These are phyloP conservation scores for Thalassaphorura encarpata DNA, from an alignment of 1,140 invertebrate species.

Conservation along the genomic window DNA sequence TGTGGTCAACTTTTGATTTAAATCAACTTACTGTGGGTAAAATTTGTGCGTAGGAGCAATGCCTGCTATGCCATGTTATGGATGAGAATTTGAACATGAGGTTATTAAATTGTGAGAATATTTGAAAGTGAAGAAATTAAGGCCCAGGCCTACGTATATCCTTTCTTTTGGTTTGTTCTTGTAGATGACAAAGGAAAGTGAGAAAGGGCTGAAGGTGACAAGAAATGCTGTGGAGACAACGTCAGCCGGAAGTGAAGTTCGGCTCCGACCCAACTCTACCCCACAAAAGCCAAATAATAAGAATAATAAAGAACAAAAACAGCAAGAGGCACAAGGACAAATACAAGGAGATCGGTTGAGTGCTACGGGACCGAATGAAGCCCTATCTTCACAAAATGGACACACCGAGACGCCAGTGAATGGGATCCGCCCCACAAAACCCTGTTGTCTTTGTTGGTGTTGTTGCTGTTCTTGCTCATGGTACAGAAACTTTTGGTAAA, in stretches of 20 bases:
- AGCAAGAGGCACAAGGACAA: neutral
- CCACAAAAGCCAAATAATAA: neutral
- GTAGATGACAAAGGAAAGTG: constrained; percentile 33
- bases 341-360: neutral
- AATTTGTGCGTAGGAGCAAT: too few relatives aligned
- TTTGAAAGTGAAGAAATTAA: too few relatives aligned
- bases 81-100: too few relatives aligned
- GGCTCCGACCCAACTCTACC: constrained; percentile 9
- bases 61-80: too few relatives aligned
- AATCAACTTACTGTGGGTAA: too few relatives aligned
- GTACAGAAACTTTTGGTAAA: constrained; percentile 8
- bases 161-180: neutral
- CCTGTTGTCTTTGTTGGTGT: constrained; percentile 38
- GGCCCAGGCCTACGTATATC: too few relatives aligned
- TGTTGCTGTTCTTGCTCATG: constrained; percentile 39
- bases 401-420: constrained; percentile 22
- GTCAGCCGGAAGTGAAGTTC: constrained; percentile 3
- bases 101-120: too few relatives aligned
- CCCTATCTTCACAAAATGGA: constrained; percentile 27
- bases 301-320: neutral
- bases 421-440: constrained; percentile 21
- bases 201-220: constrained; percentile 26
- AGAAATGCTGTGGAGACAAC: constrained; percentile 17
- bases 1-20: too few relatives aligned
- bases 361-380: neutral